Conservation (phyloP, 2,888 invertebrate species). For the Troglohyphantes excavatus region DNA sequence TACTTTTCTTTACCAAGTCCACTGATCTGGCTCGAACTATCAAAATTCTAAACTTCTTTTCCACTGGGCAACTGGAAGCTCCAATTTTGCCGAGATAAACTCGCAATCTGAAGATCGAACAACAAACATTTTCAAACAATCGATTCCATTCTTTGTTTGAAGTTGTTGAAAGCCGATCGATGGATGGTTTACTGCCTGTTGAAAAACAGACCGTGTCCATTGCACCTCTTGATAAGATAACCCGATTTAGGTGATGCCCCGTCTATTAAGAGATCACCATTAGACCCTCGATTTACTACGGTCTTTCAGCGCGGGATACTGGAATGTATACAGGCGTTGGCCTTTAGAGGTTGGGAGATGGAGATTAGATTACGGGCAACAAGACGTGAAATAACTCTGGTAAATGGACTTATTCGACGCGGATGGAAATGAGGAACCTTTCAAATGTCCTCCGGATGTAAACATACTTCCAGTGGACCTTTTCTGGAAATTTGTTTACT, state of each 20-base stretch:
- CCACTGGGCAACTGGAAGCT: too few species aligned
- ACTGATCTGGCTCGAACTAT: too few species aligned
- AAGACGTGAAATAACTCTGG: not conserved
- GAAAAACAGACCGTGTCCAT: not conserved
- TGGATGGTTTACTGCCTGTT: not conserved
- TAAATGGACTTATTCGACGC: not conserved
- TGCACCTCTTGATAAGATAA: constrained; percentile 56
- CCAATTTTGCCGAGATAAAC: too few species aligned
- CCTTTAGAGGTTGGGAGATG: not conserved
- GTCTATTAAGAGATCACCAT: not conserved
- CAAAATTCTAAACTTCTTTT: too few species aligned
- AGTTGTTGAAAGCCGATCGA: not conserved
- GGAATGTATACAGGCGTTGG: constrained; percentile 70
- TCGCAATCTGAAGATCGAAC: too few species aligned
- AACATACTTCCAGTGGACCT: too few species aligned
- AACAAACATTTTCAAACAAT: too few species aligned
- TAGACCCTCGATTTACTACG: constrained; percentile 41
- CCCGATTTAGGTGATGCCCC: not conserved
- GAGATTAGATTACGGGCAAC: constrained; percentile 7
- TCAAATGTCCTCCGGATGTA: too few species aligned
- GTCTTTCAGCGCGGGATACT: constrained; percentile 54
- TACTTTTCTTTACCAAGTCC: too few species aligned
- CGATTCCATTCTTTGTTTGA: not conserved
- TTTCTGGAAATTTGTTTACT: too few species aligned
- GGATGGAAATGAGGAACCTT: too few species aligned